These are phyloP conservation scores for Blastobasis lacticolella DNA, from an alignment of 2,888 invertebrate species.

Conservation along the genomic window DNA sequence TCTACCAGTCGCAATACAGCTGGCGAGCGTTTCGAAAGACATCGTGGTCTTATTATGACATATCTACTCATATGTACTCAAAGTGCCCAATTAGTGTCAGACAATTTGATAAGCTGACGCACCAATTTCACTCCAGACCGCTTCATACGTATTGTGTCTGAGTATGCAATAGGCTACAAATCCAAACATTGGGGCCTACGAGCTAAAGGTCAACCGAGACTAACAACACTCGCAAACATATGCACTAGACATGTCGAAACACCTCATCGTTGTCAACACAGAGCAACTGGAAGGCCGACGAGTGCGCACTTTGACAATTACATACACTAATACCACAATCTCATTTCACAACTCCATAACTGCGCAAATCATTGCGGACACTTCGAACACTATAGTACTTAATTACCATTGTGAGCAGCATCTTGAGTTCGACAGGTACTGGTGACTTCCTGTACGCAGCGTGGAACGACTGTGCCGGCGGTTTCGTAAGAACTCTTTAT, in stretches of 20 bases:
- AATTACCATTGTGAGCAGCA: constrained; percentile 52
- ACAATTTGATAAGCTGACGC: too few species aligned
- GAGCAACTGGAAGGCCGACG: constrained; percentile 29
- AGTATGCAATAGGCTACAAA: neutral
- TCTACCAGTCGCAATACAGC: too few species aligned
- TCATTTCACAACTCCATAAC: too few species aligned
- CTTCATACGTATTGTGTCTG: too few species aligned
- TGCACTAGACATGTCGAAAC: constrained; percentile 34
- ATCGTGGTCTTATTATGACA: too few species aligned
- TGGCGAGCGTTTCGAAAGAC: too few species aligned
- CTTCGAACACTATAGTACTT: neutral
- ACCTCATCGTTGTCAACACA: constrained; percentile 26
- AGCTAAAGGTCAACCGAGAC: constrained; percentile 22
- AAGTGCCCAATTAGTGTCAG: too few species aligned
- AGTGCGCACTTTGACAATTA: constrained; percentile 17
- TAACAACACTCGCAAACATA: constrained; percentile 26
- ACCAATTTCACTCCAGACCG: too few species aligned
- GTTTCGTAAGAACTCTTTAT: constrained; percentile 68
- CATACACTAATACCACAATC: too few species aligned
- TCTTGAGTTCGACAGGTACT: constrained; percentile 45
- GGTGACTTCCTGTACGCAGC: constrained; percentile 62
- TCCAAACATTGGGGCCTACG: constrained; percentile 7
- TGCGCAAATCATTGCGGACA: neutral
- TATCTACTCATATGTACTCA: too few species aligned
- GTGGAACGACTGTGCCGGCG: constrained; percentile 63